Evolutionary conservation across 2,797 vertebrate genomes (phyloP).

Genomic region (Mus spretus): DNA sequence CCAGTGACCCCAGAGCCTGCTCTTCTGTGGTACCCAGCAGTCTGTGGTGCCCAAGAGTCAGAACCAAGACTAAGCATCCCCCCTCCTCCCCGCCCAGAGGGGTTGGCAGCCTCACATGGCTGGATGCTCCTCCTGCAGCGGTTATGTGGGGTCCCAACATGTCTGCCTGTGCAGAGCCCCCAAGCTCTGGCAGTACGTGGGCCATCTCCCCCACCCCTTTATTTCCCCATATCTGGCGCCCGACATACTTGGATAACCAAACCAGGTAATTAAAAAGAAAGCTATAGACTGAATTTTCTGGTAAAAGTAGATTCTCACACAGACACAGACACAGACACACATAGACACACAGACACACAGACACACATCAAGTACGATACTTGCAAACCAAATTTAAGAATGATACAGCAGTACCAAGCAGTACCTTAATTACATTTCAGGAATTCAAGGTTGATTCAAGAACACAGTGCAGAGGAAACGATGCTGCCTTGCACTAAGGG

Average conservation of each 20-base stretch:
- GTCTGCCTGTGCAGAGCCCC: too few species aligned
- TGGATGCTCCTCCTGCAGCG: too few species aligned
- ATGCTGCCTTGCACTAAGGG: neutral
- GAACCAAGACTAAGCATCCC: too few species aligned
- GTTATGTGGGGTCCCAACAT: too few species aligned
- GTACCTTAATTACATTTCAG: neutral
- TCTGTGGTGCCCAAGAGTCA: too few species aligned
- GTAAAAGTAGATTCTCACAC: neutral
- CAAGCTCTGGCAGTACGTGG: too few species aligned
- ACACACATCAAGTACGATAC: neutral
- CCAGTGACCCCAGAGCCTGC: too few species aligned
- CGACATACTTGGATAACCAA: neutral
- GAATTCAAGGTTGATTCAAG: constrained; percentile 4
- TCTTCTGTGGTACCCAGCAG: too few species aligned
- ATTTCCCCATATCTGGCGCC: too few species aligned
- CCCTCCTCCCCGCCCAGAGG: too few species aligned
- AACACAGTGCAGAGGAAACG: constrained; percentile 12
- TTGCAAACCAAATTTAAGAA: neutral
- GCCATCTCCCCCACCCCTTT: too few species aligned
- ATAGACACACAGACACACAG: neutral
- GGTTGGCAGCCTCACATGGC: too few species aligned
- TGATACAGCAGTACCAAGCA: neutral
- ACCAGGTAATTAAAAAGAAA: neutral
- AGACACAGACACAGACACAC: neutral
- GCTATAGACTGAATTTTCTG: neutral